These are phyloP conservation scores for Lepidurus couesii DNA, from an alignment of 1,140 invertebrate species.

Conservation along the genomic window DNA sequence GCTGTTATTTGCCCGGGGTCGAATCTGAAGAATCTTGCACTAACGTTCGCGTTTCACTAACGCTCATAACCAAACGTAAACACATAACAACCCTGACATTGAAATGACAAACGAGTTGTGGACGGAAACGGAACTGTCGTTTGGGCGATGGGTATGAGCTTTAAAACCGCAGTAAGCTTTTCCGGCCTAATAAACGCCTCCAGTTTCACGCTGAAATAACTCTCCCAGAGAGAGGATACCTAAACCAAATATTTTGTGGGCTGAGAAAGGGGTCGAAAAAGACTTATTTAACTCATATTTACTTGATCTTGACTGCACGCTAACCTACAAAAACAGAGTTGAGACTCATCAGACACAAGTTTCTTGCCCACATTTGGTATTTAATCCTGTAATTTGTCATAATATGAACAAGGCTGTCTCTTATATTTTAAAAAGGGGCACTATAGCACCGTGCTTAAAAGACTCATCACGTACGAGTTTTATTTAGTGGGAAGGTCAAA, in stretches of 20 bases:
- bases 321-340: too few relatives aligned
- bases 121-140: not conserved
- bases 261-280: too few relatives aligned
- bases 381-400: too few relatives aligned
- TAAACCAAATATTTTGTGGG: not conserved
- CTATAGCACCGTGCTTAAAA: not conserved
- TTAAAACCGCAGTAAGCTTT: conserved; percentile 16
- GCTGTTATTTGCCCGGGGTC: not conserved
- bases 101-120: conserved; percentile 18
- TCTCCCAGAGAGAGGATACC: not conserved
- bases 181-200: not conserved
- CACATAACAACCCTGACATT: conserved; percentile 8
- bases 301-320: too few relatives aligned
- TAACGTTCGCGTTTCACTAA: not conserved
- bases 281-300: too few relatives aligned
- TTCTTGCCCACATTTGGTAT: too few relatives aligned
- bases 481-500: not conserved
- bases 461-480: not conserved
- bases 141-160: not conserved
- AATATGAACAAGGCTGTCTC: too few relatives aligned
- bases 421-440: too few relatives aligned
- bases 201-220: not conserved
- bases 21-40: not conserved
- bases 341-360: too few relatives aligned
- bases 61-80: not conserved